phyloP scores from a whole-genome alignment of 2,113 vertebrate genomes.

The Sylvilagus bachmani region DNA sequence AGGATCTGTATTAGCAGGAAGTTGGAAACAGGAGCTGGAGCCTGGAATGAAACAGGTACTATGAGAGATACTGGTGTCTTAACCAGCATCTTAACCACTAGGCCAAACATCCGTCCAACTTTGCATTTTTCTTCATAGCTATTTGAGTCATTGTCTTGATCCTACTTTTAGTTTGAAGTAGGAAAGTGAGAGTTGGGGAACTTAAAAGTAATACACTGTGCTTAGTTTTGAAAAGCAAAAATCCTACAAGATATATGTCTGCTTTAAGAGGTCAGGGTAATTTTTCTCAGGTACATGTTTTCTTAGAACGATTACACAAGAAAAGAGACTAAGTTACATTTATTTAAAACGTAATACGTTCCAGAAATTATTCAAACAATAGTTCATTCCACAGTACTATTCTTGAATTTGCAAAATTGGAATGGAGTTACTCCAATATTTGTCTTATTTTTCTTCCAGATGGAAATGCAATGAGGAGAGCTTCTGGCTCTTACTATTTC shows the following conservation, averaged over 20 bases:
- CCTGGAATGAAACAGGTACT: no score
- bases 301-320: background rate
- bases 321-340: background rate
- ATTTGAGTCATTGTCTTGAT: background rate
- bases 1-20: no score
- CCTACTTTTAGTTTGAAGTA: background rate
- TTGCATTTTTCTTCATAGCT: background rate
- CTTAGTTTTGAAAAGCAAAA: slow-evolving; percentile 46
- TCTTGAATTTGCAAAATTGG: slow-evolving; percentile 56
- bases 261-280: background rate
- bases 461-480: slow-evolving; percentile 70
- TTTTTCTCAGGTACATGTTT: background rate
- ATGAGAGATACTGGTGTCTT: no score
- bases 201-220: background rate
- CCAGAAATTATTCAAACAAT: background rate
- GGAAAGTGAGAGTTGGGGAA: background rate
- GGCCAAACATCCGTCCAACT: no score
- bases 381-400: background rate
- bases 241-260: background rate
- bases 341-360: slow-evolving; percentile 32
- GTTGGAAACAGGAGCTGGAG: no score
- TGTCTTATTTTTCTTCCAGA: slow-evolving; percentile 60
- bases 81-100: no score
- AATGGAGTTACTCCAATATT: slow-evolving; percentile 49
- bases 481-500: slow-evolving; percentile 64